Base-by-base conservation (phyloP, 2,888 invertebrate genomes). In the Monopis laevigella region DNA sequence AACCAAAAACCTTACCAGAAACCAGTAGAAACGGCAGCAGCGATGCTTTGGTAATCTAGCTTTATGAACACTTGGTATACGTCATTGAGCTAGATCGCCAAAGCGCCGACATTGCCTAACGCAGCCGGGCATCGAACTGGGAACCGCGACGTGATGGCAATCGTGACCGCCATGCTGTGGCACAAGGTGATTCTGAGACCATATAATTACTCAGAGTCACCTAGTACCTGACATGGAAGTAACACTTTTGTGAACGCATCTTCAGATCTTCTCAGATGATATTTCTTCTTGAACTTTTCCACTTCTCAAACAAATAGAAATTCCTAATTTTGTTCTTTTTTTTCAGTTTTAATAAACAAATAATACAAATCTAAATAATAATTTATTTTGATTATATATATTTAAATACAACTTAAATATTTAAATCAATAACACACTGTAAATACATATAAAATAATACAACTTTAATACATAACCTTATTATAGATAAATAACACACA, bases 21-120 rank as follows among this genome's bases (percentile, higher is more conserved):
- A n/a, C n/a, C n/a, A n/a, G n/a, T n/a, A n/a, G n/a, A n/a, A n/a
- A n/a, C n/a, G 28, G 8, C 27, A 39, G 14, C 39, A 39, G 70
- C 82, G 82, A 80, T 91, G 90, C 91, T 92, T 92, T 92, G 92
- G 92, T 92, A 92, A 92, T 90, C 89, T 92, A 92, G 92, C 92
- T 92, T 92, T 92, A 92, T 92, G 92, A 90, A 84, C 82, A 61
- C 75, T 71, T 63, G 72, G 72, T 69, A 84, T 84, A 84, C 84
- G 86, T 90, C 90, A 91, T 87, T 87, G 87, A 89, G 91, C 92
- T 90, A 89, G 87, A 89, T 88, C 87, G 88, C 92, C 92, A 92
- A 92, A 92, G 92, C 72, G 83, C 80, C 84, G 87, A 77, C 81
- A 77, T 64, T 68, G 69, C 67, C 77, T 66, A 5, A 24, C 24